Evolutionary conservation across 2,113 vertebrate species (phyloP).

Genomic region (Symphodus melops): DNA sequence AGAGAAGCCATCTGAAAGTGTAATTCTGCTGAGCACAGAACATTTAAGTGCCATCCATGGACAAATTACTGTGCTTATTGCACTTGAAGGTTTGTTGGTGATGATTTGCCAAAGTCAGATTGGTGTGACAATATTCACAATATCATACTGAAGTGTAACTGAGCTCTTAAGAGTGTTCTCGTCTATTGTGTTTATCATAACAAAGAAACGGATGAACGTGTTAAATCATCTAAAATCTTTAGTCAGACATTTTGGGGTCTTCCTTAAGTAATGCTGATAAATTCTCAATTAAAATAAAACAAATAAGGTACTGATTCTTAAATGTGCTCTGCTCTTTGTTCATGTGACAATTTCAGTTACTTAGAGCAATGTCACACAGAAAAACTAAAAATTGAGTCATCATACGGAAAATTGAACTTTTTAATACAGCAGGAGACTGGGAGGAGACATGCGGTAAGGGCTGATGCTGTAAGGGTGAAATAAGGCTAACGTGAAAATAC

Average conservation of each 20-base stretch:
- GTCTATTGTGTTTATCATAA: not conserved
- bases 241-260: too few species aligned
- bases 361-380: too few species aligned
- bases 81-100: conserved; percentile 9
- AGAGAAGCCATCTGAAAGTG: conserved; percentile 13
- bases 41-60: conserved; percentile 4
- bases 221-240: too few species aligned
- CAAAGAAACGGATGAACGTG: not conserved
- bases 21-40: conserved; percentile 9
- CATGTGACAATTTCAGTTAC: too few species aligned
- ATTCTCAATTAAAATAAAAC: too few species aligned
- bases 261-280: too few species aligned
- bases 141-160: conserved; percentile 12
- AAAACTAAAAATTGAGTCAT: too few species aligned
- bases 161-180: not conserved
- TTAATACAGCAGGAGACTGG: too few species aligned
- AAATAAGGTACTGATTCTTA: too few species aligned
- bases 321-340: too few species aligned
- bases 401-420: too few species aligned
- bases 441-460: too few species aligned
- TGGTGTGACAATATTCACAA: conserved; percentile 19
- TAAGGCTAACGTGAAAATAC: not conserved
- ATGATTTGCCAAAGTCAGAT: conserved; percentile 7
- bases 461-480: not conserved
- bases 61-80: not conserved